These are phyloP conservation scores for Lichenostomus cassidix DNA, from an alignment of 2,113 vertebrate species.

Conservation along the genomic window DNA sequence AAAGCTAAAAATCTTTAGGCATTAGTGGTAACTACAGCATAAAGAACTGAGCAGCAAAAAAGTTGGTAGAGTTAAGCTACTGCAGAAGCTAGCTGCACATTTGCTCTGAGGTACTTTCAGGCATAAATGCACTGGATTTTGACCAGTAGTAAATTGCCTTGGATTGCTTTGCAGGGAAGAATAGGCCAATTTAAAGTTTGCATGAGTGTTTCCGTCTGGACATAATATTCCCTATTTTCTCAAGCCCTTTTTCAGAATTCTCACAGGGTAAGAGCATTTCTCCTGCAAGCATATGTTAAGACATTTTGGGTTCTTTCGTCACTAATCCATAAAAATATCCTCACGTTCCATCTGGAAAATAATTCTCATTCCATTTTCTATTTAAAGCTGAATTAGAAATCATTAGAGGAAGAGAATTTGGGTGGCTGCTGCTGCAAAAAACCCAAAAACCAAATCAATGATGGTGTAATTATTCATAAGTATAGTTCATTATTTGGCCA, in stretches of 20 bases:
- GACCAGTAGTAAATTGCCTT: not conserved
- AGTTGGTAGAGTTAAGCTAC: not conserved
- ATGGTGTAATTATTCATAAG: constrained; percentile 1
- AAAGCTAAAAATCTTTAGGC: not conserved
- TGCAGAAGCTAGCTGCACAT: not conserved
- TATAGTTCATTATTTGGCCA: not conserved
- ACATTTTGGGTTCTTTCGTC: not conserved
- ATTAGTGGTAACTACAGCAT: not conserved
- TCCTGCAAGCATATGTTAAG: not conserved
- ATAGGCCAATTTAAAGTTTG: not conserved
- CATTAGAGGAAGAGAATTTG: not conserved
- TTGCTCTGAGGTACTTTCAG: not conserved
- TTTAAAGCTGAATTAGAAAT: constrained; percentile 18
- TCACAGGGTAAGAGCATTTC: not conserved
- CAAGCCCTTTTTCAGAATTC: not conserved
- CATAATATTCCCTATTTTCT: not conserved
- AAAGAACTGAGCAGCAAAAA: not conserved
- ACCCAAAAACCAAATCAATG: not conserved
- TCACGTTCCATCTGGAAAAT: not conserved
- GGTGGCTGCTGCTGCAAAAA: not conserved
- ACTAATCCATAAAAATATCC: not conserved
- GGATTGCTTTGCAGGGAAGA: not conserved
- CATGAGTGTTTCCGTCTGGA: not conserved
- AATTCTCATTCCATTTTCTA: not conserved
- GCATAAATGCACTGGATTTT: not conserved